Percentiles rank a stretch among this genome's conserved stretches.
Conservation (phyloP, 1,140 invertebrate species). For the Eriocheir sinensis region DNA sequence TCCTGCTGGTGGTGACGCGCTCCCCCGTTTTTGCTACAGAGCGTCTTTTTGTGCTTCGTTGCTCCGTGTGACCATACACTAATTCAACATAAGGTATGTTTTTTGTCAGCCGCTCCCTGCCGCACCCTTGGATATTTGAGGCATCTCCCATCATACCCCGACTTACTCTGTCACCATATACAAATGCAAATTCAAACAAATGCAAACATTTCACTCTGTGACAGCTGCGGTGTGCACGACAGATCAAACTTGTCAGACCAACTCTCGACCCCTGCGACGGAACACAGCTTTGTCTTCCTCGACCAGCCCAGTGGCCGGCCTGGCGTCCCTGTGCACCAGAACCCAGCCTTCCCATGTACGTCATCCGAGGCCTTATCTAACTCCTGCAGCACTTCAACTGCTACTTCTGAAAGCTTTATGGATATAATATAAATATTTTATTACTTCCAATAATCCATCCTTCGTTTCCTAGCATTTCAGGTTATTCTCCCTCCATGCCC, state of each 20-base stretch:
- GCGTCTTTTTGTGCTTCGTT: not conserved
- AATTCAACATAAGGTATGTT: not conserved
- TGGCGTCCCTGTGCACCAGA: not conserved
- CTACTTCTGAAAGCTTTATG: constrained; percentile 24
- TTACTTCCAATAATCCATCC: not conserved
- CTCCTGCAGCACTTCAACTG: not conserved
- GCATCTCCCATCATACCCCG: not conserved
- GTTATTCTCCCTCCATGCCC: not conserved
- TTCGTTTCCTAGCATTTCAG: not conserved
- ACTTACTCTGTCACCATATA: constrained; percentile 2
- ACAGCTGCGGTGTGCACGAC: constrained; percentile 42
- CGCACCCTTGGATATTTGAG: not conserved
- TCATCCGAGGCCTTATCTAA: not conserved
- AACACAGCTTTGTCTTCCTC: constrained; percentile 39
- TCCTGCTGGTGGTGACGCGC: not conserved
- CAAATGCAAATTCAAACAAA: constrained; percentile 55
- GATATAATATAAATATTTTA: not conserved
- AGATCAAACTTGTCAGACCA: constrained; percentile 32
- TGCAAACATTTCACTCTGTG: constrained; percentile 47
- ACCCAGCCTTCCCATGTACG: not conserved
- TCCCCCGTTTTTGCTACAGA: not conserved
- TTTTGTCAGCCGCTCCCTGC: not conserved
- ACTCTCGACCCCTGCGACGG: constrained; percentile 25
- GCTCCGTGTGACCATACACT: not conserved
- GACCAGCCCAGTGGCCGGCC: not conserved